Evolutionary conservation across 2,888 invertebrate species (phyloP), one percentile per base, ranked within the genome.

Genomic region (Tiliacea citrago): DNA sequence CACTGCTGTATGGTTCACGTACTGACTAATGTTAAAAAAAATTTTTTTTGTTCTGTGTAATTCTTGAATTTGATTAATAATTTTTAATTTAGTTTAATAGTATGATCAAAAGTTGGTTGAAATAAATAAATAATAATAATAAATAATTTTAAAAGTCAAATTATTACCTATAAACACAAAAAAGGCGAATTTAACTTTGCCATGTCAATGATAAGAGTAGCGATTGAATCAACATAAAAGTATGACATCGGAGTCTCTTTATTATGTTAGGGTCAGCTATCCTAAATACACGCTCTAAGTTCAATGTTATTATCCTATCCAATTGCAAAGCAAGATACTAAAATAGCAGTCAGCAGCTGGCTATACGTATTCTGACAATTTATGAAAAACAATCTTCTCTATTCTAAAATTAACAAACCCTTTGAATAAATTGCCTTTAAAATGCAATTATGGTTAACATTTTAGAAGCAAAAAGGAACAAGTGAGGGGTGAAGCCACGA

Each of bases 401-500:
- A 35, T 62, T n/a, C 61, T 58, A 13, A 63, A 29, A 78, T 57
- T 61, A 51, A 45, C n/a, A 68, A 70, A 47, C 39, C 49, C 29
- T 66, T 63, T 24, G 60, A 74, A 69, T 68, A 68, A 58, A 72
- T 75, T 72, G 29, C 75, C 57, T 66, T 53, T 65, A 63, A 77
- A 85, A 73, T 79, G 68, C 62, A 86, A 75, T 73, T 70, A 79
- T 70, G 51, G 61, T 66, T 58, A 79, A 58, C 66, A 66, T 75
- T 66, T 77, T 70, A 86, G 66, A 85, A 81, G 84, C 77, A 80
- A 87, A 85, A 85, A 87, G 77, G 79, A 84, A 78, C 83, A 76
- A 84, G 83, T 80, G 73, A 86, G 84, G 83, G 82, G 86, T 86
- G 88, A 84, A 88, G 85, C 80, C 79, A 78, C 58, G 66, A 76